phyloP scores from a whole-genome alignment of 2,113 vertebrate species.

The Motacilla alba region DNA sequence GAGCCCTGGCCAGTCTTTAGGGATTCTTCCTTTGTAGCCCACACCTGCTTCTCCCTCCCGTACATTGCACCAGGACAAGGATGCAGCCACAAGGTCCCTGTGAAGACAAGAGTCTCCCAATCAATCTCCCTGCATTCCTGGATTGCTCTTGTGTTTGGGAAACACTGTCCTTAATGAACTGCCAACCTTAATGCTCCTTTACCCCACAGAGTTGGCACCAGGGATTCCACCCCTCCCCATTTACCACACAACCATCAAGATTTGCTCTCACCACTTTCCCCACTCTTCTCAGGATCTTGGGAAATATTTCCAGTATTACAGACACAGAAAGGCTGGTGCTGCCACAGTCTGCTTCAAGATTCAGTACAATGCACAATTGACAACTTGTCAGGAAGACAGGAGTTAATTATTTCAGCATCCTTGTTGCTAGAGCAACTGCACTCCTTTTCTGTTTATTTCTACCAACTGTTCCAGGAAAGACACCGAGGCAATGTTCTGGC shows the following conservation, averaged over 20 bases:
- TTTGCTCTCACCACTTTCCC: neutral
- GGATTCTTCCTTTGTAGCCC: neutral
- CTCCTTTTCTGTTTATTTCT: conserved; percentile 24
- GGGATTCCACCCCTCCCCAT: neutral
- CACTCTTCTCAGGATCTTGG: neutral
- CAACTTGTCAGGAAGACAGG: neutral
- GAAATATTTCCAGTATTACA: neutral
- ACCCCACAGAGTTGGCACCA: neutral
- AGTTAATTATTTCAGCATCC: conserved; percentile 6
- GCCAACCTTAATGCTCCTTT: neutral
- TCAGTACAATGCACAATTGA: neutral
- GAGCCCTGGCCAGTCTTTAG: neutral
- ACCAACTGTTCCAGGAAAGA: conserved; percentile 33
- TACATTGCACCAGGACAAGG: neutral
- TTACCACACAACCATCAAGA: neutral
- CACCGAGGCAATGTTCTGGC: neutral
- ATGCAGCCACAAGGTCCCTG: neutral
- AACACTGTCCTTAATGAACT: neutral
- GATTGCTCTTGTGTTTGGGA: neutral
- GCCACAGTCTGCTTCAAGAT: neutral
- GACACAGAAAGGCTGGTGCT: neutral
- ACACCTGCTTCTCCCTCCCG: neutral
- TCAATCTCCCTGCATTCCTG: neutral
- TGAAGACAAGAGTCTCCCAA: neutral
- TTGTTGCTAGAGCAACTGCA: conserved; percentile 47